Evolutionary conservation across 2,888 invertebrate genomes (phyloP).

Genomic region (Epistrophella euchroma): DNA sequence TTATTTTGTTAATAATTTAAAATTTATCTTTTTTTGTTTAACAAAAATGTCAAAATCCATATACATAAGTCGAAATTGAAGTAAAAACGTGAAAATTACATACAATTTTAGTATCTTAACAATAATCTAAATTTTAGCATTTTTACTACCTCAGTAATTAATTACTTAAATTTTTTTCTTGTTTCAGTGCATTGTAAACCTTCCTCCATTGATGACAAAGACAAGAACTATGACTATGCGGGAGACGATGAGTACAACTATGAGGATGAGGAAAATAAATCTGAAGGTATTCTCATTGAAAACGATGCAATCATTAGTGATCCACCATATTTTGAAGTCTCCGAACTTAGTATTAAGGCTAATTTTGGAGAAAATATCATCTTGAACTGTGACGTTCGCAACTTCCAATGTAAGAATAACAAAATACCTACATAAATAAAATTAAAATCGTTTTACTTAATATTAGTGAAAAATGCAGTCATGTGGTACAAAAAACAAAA

Average conservation of each 20-base stretch:
- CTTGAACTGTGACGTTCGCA: conserved; percentile 80
- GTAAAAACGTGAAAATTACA: too few relatives aligned
- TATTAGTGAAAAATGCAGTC: conserved; percentile 79
- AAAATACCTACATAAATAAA: not conserved
- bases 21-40: too few relatives aligned
- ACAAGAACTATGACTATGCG: conserved; percentile 77
- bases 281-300: conserved; percentile 52
- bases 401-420: conserved; percentile 78
- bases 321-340: conserved; percentile 79
- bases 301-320: conserved; percentile 29
- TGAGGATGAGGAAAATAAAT: conserved; percentile 68
- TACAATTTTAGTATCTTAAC: too few relatives aligned
- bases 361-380: conserved; percentile 79
- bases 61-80: too few relatives aligned
- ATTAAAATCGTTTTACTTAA: not conserved
- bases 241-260: conserved; percentile 74
- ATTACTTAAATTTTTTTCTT: not conserved
- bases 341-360: conserved; percentile 77
- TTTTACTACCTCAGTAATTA: not conserved
- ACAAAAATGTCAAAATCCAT: too few relatives aligned
- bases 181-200: conserved; percentile 55
- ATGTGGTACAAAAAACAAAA: conserved; percentile 80
- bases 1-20: too few relatives aligned
- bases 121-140: too few relatives aligned
- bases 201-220: conserved; percentile 3